Evolutionary conservation across 2,797 vertebrate species (phyloP).

Genomic region (Natrix natrix): DNA sequence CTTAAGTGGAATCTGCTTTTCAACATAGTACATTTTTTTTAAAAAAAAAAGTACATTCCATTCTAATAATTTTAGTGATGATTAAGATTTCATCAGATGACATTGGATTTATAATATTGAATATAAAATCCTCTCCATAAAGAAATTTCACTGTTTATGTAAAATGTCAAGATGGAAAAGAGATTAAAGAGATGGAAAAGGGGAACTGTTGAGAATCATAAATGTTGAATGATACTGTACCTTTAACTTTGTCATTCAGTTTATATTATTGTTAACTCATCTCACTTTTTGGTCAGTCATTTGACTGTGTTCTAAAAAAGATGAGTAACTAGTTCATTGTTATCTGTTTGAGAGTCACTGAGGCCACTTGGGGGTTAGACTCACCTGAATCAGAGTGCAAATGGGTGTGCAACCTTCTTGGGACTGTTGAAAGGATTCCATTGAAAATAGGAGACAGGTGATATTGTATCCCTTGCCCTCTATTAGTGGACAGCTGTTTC

Average conservation of each 20-base stretch:
- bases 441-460: background rate
- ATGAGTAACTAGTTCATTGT: background rate
- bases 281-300: background rate
- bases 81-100: accelerated
- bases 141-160: background rate
- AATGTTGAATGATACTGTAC: background rate
- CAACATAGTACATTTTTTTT: background rate
- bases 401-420: background rate
- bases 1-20: background rate
- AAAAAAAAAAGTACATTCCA: background rate
- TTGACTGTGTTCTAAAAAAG: background rate
- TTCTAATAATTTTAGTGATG: background rate
- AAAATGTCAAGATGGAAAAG: background rate
- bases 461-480: background rate
- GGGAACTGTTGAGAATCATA: background rate
- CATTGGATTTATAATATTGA: conserved; percentile 13
- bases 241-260: background rate
- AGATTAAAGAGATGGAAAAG: background rate
- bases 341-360: background rate
- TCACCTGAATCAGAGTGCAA: background rate
- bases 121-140: background rate
- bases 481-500: background rate
- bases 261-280: background rate
- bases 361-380: background rate
- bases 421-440: background rate